Base-by-base conservation (phyloP, 2,888 invertebrate genomes). In the Cynaeus angustus region DNA sequence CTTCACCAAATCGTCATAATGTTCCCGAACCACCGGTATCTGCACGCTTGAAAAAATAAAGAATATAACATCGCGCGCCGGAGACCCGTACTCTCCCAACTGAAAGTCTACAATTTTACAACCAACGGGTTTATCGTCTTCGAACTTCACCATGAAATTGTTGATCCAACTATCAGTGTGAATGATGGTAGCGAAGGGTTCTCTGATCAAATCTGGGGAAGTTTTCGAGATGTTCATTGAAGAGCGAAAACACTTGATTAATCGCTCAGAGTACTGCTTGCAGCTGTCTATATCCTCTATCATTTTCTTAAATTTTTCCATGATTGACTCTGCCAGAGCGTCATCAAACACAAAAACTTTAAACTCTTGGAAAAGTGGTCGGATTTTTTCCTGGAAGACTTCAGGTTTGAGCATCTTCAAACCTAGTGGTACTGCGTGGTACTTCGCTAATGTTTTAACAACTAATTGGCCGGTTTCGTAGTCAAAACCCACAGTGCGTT, bases 101-200 rank as follows among this genome's bases (percentile, higher is more conserved):
- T 80, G 80, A 43, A 79, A 80, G 59, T 80, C 81, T 5, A 81
- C 70, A 1, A 82, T 61, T 64, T 77, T 81, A 43, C 72, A 68
- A 14, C 62, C 55, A 0, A 48, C 55, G 1, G 74, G 70, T 71
- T 69, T 70, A 30, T 76, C 66, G 12, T 64, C 72, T 7, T 53
- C 5, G 46, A 84, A 84, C 74, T 85, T 85, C 12, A 89, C 79
- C 85, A 90, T 86, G 3, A 88, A 82, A 73, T 90, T 90, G 76
- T 89, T 89, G 12, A 87, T 86, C 89, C 89, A 89, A 50, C 87
- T 83, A 78, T 90, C 90, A 1, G 83, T 82, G 71, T 90, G 90
- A 1, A 85, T 83, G n/a, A 89, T 82, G 0, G 88, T 86, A 0
- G 85, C 85, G 81, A 87, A 90, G 0, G 86, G 86, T 45, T 87